phyloP scores from a whole-genome alignment of 2,113 vertebrate genomes.

The Aegotheles bennettii region DNA sequence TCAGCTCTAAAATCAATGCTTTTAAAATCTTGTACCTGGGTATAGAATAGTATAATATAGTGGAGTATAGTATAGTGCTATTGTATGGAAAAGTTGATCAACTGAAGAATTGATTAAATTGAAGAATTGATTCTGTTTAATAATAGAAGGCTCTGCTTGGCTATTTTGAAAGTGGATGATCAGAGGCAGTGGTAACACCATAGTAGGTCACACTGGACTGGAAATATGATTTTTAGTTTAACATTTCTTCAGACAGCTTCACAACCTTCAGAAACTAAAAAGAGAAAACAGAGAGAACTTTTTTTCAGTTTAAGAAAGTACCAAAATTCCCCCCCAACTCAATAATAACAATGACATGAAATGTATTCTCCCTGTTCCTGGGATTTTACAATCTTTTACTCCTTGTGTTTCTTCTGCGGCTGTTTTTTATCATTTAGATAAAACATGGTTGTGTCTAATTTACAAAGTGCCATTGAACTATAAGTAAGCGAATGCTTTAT shows the following conservation, averaged over 20 bases:
- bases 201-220: accelerated
- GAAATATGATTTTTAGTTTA: neutral
- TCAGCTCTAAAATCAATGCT: neutral
- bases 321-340: neutral
- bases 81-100: neutral
- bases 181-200: neutral
- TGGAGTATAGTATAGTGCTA: neutral
- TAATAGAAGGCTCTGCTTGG: neutral
- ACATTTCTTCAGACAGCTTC: neutral
- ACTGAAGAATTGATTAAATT: neutral
- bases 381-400: neutral
- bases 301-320: neutral
- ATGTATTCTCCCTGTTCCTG: neutral
- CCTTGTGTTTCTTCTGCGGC: neutral
- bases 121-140: neutral
- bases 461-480: neutral
- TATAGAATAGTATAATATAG: neutral
- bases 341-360: neutral
- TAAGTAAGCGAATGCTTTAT: neutral
- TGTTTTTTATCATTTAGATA: neutral
- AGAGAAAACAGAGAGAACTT: neutral
- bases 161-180: neutral
- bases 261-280: neutral
- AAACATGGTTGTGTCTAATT: neutral
- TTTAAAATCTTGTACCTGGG: neutral